A percentile compares a stretch with the other conserved stretches of the same genome.
These are phyloP conservation scores for Trichomycterus rosablanca DNA, from an alignment of 2,113 vertebrate genomes.

Conservation along the genomic window DNA sequence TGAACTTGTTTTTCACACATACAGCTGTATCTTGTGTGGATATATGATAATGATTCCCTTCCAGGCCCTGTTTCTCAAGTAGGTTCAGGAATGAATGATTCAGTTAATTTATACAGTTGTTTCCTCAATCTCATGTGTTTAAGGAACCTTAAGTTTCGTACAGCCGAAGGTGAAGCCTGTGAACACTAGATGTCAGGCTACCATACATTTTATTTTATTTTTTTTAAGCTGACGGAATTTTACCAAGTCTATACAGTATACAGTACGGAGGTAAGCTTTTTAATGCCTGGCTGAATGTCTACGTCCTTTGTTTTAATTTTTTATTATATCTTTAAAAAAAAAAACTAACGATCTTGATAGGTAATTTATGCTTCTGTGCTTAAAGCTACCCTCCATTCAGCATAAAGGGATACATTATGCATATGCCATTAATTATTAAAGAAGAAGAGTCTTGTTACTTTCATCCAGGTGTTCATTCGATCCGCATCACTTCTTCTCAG, in stretches of 20 bases:
- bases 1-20: too few relatives aligned
- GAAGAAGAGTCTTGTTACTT: constrained; percentile 64
- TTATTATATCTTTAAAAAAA: constrained; percentile 4
- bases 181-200: constrained; percentile 38
- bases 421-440: constrained; percentile 73
- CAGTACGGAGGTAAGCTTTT: too few relatives aligned
- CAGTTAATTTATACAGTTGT: too few relatives aligned
- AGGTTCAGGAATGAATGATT: too few relatives aligned
- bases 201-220: background rate
- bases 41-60: too few relatives aligned
- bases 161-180: background rate
- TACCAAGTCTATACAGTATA: too few relatives aligned
- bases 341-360: constrained; percentile 36
- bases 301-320: background rate
- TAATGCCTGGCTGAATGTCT: too few relatives aligned
- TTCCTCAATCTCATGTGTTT: too few relatives aligned
- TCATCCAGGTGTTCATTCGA: constrained; percentile 43
- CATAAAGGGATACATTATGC: constrained; percentile 65
- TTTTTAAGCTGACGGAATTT: too few relatives aligned
- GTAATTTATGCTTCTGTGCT: constrained; percentile 26
- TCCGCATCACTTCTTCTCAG: constrained; percentile 13
- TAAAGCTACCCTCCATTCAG: constrained; percentile 33
- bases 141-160: too few relatives aligned
- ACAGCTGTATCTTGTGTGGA: too few relatives aligned
- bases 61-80: too few relatives aligned